Evolutionary conservation across 2,797 vertebrate genomes (phyloP), one percentile per base, ranked within the genome.

Genomic region (Petrocephalus schoutedeni): DNA sequence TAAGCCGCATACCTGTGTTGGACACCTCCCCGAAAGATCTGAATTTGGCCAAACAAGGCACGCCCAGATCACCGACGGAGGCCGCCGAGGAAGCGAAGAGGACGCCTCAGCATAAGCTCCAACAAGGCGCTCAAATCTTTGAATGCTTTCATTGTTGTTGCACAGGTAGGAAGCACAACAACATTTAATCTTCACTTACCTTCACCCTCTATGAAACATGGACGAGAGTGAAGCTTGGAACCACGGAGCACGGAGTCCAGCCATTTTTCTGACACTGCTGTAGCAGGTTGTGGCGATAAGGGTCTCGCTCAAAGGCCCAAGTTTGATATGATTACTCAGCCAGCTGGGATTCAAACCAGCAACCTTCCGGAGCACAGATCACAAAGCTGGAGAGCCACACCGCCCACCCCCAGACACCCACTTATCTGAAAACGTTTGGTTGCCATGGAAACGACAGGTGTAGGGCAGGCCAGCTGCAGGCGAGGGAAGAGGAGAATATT

Each of bases 21-120:
- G 74, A 49, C 74, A 19, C 74, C 74, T 80, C 74, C 74, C 74
- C 41, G 74, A 80, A 80, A 80, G 36, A 80, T 80, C 16, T 45
- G 41, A 80, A 49, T n/a, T 80, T 12, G 28, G 67, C 67, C 67
- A 49, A 80, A 10, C 2, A 7, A 80, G 41, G 3, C 41, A 49
- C 74, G 0, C 74, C 74, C 2, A 80, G 74, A 80, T 71, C 67
- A 16, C 28, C 64, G 7, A 4, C 4, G 41, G 7, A 16, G 19
- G 14, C 67, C 2, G 14, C 32, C 67, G 16, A 41, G 14, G 28
- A 41, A 74, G 6, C 0, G 74, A 32, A 80, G 32, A 49, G 19
- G 41, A 80, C 16, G 8, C 71, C 4, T 36, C 45, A 19, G 71
- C 8, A 77, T 16, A 16, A 45, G 71, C 71, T 77, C 36, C 7